phyloP scores from a whole-genome alignment of 2,888 invertebrate species.

The Sinodicranocentrus sp. region DNA sequence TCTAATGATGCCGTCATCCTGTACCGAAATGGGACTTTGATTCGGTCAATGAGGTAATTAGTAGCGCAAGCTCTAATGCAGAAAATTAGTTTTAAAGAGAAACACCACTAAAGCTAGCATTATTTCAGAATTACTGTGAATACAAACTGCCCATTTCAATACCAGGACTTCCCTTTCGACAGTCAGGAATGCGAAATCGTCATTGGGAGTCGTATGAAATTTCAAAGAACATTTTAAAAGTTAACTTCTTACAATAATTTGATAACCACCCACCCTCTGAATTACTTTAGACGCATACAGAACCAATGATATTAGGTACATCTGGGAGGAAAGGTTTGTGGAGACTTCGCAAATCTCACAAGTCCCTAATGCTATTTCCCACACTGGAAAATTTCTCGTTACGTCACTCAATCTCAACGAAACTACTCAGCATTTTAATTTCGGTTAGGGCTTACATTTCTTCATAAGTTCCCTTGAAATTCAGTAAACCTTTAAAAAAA shows the following conservation, averaged over 20 bases:
- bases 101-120: not conserved
- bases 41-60: constrained; percentile 36
- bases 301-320: constrained; percentile 1
- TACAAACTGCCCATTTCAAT: constrained; percentile 23
- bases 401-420: not conserved
- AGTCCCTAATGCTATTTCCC: not conserved
- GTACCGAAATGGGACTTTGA: constrained; percentile 35
- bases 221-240: constrained; percentile 3
- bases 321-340: constrained; percentile 23
- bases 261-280: too few relatives aligned
- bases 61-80: not conserved
- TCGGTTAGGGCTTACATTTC: too few relatives aligned
- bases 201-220: constrained; percentile 50
- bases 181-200: constrained; percentile 14
- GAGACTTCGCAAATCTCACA: not conserved
- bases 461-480: too few relatives aligned
- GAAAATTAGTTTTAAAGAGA: not conserved
- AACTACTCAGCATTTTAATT: not conserved
- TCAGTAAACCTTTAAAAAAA: not conserved
- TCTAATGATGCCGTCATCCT: constrained; percentile 41
- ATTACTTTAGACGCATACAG: constrained; percentile 41
- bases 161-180: constrained; percentile 44
- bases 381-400: constrained; percentile 33
- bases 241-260: not conserved
- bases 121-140: constrained; percentile 2